Conservation (phyloP, 2,888 invertebrate genomes). For the Gymnosoma rotundatum region DNA sequence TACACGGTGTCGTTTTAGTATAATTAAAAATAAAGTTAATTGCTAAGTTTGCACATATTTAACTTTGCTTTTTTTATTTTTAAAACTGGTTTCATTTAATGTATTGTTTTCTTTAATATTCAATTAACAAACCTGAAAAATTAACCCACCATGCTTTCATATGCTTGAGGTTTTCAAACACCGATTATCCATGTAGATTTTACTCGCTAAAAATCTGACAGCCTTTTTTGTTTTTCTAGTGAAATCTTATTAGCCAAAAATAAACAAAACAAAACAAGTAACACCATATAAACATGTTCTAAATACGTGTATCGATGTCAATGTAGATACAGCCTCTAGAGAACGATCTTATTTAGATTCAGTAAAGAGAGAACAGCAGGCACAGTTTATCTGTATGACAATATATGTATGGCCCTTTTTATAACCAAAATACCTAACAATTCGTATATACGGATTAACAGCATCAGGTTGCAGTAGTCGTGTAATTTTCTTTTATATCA, state of each 20-base stretch:
- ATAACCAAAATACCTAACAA: constrained; percentile 6
- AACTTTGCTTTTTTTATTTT: too few species aligned
- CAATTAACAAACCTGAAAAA: constrained; percentile 5
- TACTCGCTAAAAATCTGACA: constrained; percentile 57
- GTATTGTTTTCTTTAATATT: too few species aligned
- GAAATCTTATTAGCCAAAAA: constrained; percentile 64
- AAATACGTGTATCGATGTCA: constrained; percentile 13
- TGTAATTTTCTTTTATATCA: constrained; percentile 4
- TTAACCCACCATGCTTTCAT: constrained; percentile 27
- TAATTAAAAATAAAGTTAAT: too few species aligned
- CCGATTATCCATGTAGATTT: constrained; percentile 33
- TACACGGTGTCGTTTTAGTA: too few species aligned
- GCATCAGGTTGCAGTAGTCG: constrained; percentile 1
- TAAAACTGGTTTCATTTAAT: too few species aligned
- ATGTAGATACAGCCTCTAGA: constrained; percentile 25
- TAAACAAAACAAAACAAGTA: constrained; percentile 55
- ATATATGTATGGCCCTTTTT: constrained; percentile 31
- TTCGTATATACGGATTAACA: constrained; percentile 19
- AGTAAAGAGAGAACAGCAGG: not conserved
- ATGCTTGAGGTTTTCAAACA: constrained; percentile 27
- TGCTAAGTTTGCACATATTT: too few species aligned
- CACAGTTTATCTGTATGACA: constrained; percentile 30
- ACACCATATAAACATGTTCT: constrained; percentile 20
- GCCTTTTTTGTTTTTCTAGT: constrained; percentile 65
- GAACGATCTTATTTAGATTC: constrained; percentile 50